Base-by-base conservation (phyloP, 2,888 invertebrate species). In the Sclerodermus sp. region DNA sequence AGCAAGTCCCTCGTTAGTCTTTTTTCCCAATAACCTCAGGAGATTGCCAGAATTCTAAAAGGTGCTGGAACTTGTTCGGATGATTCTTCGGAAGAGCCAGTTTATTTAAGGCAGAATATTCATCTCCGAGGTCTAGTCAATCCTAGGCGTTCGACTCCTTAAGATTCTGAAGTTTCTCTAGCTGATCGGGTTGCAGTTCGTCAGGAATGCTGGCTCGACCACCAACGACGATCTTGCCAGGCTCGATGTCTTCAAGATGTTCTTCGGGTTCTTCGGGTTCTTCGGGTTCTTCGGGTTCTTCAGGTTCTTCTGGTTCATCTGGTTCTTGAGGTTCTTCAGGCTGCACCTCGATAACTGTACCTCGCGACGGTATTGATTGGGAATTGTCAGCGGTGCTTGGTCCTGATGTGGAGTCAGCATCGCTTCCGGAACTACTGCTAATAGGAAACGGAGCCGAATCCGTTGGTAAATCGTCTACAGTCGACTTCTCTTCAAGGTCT, bases 121-220 rank as follows among this genome's bases (percentile, higher is more conserved):
- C 58, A 58, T 69, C 64, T 68, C 71, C 72, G 76, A 76, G 76
- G 75, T 69, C 66, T 59, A 67, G 72, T 73, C 74, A 74, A 65
- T 73, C 73, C 81, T 90, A 93, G 82, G 93, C 93, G 79, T 93
- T 93, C 55, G 93, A 93, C 80, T 93, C 93, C 79, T 93, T 93
- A 52, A 93, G 84, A 76, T 91, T 90, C 74, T 93, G 91, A 67
- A 93, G 84, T 74, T 91, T 86, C 54, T 92, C 93, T 68, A 93
- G 83, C 77, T 93, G 93, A 73, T 92, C 91, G 23, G 92, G 91
- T 70, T 92, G 93, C 57, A 93, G 82, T 78, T 93, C 93, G 79
- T 93, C 93, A 34, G 93, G 93, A 74, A 93, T 90, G 67, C 89
- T 90, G 53, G 90, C 90, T 51, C 90, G 82, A 40, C 90, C 90